Percentiles rank a stretch among this genome's conserved stretches.
These are phyloP conservation scores for Phortica variegata DNA, from an alignment of 1,140 invertebrate genomes.

Conservation along the genomic window DNA sequence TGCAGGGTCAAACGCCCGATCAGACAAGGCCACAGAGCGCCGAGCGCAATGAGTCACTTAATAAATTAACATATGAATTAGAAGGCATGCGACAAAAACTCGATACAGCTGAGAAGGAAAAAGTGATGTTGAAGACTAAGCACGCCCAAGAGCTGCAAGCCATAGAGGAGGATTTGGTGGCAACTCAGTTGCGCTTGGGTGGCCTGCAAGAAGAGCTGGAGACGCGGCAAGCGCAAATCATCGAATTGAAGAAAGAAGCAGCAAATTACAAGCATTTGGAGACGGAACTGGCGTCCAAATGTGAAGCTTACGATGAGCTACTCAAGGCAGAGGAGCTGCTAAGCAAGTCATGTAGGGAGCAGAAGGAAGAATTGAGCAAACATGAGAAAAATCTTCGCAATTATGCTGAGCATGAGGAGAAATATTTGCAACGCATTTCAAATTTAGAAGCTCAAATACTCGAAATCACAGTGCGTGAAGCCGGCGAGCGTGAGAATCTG, in stretches of 20 bases:
- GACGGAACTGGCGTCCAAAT: no score
- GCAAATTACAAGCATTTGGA: conserved; percentile 7
- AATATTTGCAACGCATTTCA: conserved; percentile 26
- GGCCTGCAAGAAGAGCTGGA: conserved; percentile 10
- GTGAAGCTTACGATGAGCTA: no score
- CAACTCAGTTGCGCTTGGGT: conserved; percentile 20
- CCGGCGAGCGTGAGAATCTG: conserved; percentile 34
- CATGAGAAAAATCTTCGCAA: conserved; percentile 25
- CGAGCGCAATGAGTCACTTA: conserved; percentile 2
- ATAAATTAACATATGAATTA: conserved; percentile 6
- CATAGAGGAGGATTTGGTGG: conserved; percentile 50
- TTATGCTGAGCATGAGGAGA: conserved; percentile 33
- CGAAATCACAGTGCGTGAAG: conserved; percentile 32
- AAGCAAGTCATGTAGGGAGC: conserved; percentile 14
- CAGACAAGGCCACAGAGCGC: conserved; percentile 25
- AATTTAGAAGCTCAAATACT: conserved; percentile 31
- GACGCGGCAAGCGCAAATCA: no score
- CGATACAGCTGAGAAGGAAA: conserved; percentile 21
- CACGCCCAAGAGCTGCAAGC: conserved; percentile 45
- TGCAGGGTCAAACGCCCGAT: conserved; percentile 47
- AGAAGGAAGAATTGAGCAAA: conserved; percentile 18
- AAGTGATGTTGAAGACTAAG: conserved; percentile 8
- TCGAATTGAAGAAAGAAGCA: conserved; percentile 4
- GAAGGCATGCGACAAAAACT: conserved; percentile 18
- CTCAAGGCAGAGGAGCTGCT: conserved; percentile 20